Evolutionary conservation across 2,113 vertebrate species (phyloP), one percentile per base, ranked within the genome.

Genomic region (Hippolais icterina): DNA sequence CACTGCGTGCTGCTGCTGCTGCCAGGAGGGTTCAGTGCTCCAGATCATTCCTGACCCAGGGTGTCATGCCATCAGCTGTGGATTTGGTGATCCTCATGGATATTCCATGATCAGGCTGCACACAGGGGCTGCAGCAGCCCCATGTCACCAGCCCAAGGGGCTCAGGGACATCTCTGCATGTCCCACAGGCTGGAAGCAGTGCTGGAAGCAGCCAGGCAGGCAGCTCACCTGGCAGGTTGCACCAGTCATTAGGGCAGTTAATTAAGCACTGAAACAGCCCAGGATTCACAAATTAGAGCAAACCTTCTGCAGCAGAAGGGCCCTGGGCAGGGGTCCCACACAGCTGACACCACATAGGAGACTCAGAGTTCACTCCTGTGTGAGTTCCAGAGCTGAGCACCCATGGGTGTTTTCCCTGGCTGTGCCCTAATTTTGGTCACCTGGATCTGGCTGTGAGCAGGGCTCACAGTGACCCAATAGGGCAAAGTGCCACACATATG

Each of bases 291-390:
- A 41, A 29, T 54, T 19, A n/a, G 52, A 84, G 65, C 61, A 56
- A 87, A 69, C 28, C 50, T 49, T 41, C 50, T n/a, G 60, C 64
- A 50, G 75, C 44, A 33, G 59, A 53, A 5, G 12, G 11, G 22
- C 39, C 24, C 3, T 35, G 57, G 14, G 3, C 6, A 28, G 24
- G 42, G 31, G 14, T 84, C 86, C 69, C 18, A 33, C 59, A 23
- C 15, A 4, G 25, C 11, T 0, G 1, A 9, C 9, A 5, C 15
- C 35, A 7, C 1, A 0, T 5, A 31, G 17, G 10, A 39, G 9
- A 28, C 0, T 0, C 65, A 27, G n/a, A 39, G 28, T 15, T 56
- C 52, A 35, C n/a, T 25, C 9, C 60, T 6, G 9, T 8, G 6
- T 1, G 17, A 24, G 15, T 9, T 44, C 20, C 9, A 11, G 41